Base-by-base conservation (phyloP, 1,140 invertebrate genomes). In the Acromyrmex echinatior region DNA sequence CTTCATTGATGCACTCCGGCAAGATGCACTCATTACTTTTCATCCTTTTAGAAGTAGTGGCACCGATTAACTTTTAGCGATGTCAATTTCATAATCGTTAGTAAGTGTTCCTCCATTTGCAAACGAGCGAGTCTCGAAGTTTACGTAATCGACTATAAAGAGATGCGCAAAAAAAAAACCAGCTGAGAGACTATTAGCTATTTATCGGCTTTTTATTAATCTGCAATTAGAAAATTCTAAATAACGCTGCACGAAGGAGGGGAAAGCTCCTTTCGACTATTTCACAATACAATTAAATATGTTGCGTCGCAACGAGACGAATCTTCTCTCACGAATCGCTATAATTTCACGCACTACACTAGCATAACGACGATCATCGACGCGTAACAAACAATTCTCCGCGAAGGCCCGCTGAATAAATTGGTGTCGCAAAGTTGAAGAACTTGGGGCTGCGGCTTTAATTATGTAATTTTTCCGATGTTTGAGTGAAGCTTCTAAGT, bases 1-100 rank as follows among this genome's bases (percentile, higher is more conserved):
- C n/a, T 21, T 18, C 14, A 2, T 56, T n/a, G 39, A 0, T 45
- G 39, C 35, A 7, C 0, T 21, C 21, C 21, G 21, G 21, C 28
- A 14, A n/a, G 35, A 25, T 16, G 16, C 18, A 31, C 35, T 18
- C 14, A 3, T 56, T n/a, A 35, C 35, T 45, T 45, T 81, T 35
- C 3, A 45, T 18, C 53, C 3, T 58, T 81, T 82, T 25, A 58
- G 12, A 39, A 60, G 53, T 51, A 73, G 45, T 60, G 39, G 45
- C 21, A 39, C 53, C 21, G 49, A 70, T 81, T 71, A 81, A 71
- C 35, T 58, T 81, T 73, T 62, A 82, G 35, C 25, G 68, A 74
- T 71, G 79, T 49, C 66, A 78, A 66, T 88, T 89, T 89, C 73
- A 68, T 60, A 86, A 88, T 58, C 31, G 53, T 68, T 56, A 21